A percentile compares a stretch with the other conserved stretches of the same genome.
These are phyloP conservation scores for Amphiprion percula DNA, from an alignment of 2,113 vertebrate genomes.

Conservation along the genomic window DNA sequence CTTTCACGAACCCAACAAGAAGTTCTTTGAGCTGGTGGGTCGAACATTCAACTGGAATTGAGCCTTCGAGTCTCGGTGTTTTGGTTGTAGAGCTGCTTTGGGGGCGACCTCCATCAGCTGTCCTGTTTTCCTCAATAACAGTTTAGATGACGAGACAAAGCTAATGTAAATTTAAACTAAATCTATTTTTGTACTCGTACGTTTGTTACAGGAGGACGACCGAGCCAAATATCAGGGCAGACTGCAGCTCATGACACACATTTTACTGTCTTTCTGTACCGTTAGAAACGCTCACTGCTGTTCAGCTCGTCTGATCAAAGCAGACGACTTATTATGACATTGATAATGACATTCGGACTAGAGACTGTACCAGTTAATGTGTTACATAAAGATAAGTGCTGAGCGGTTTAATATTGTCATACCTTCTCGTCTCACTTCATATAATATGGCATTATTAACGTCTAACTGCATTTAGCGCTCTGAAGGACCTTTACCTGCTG, in stretches of 20 bases:
- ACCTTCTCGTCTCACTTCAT: slow-evolving; percentile 20
- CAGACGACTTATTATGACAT: not conserved
- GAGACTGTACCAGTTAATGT: slow-evolving; percentile 45
- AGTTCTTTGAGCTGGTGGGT: slow-evolving; percentile 94
- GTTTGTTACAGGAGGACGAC: slow-evolving; percentile 50
- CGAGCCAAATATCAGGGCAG: slow-evolving; percentile 60
- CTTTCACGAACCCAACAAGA: slow-evolving; percentile 94
- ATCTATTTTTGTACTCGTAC: slow-evolving; percentile 93
- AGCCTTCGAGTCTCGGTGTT: slow-evolving; percentile 35
- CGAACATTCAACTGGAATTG: slow-evolving; percentile 95
- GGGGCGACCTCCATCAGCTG: slow-evolving; percentile 6
- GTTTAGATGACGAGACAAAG: slow-evolving; percentile 76
- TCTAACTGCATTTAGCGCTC: slow-evolving; percentile 45
- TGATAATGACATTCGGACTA: slow-evolving; percentile 30
- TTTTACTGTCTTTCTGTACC: slow-evolving; percentile 29
- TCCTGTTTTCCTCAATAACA: slow-evolving; percentile 88
- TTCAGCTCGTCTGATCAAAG: slow-evolving; percentile 29
- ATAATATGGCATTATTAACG: slow-evolving; percentile 27
- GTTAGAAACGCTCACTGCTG: slow-evolving; percentile 3
- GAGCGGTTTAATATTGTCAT: slow-evolving; percentile 27
- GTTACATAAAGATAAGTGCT: slow-evolving; percentile 49
- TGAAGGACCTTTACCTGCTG: slow-evolving; percentile 73
- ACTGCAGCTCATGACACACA: slow-evolving; percentile 47
- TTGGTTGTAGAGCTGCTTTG: slow-evolving; percentile 1
- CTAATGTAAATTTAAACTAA: slow-evolving; percentile 88